phyloP scores from a whole-genome alignment of 2,888 invertebrate genomes.

The Carpatolechia fugitivella region DNA sequence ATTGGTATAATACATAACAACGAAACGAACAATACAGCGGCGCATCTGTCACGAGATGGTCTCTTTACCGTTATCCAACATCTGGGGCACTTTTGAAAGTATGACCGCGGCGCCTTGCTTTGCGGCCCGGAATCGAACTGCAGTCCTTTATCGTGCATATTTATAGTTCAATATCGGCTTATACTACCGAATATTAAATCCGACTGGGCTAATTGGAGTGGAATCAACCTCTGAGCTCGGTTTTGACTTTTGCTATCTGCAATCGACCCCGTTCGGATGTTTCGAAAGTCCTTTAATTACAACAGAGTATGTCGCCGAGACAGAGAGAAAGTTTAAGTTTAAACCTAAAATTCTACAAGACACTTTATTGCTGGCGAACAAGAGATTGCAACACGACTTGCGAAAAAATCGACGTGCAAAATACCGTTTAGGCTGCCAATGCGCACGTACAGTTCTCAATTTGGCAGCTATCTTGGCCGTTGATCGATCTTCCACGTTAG shows the following conservation, averaged over 20 bases:
- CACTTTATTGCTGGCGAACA: neutral
- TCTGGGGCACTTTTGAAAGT: constrained; percentile 79
- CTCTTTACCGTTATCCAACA: constrained; percentile 70
- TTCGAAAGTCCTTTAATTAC: neutral
- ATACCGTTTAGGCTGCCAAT: constrained; percentile 10
- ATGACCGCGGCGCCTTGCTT: constrained; percentile 36
- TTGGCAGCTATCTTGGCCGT: constrained; percentile 7
- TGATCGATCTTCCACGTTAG: neutral
- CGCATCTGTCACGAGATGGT: constrained; percentile 67
- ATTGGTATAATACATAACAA: no score
- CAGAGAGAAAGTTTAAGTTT: constrained; percentile 1
- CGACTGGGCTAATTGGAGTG: constrained; percentile 23
- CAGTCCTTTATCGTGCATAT: constrained; percentile 54
- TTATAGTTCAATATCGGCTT: constrained; percentile 2
- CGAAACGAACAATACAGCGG: constrained; percentile 44
- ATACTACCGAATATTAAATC: constrained; percentile 9
- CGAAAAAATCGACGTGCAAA: constrained; percentile 4
- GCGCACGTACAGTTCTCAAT: constrained; percentile 12
- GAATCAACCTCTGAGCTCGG: constrained; percentile 11
- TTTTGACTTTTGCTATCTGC: neutral
- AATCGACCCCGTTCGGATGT: neutral
- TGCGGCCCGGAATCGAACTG: constrained; percentile 55
- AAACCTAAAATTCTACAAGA: neutral
- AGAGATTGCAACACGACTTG: neutral
- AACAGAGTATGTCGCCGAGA: neutral